These are phyloP conservation scores for Porites australiensis DNA, from an alignment of 64 coral and sea anemone species.

Conservation along the genomic window DNA sequence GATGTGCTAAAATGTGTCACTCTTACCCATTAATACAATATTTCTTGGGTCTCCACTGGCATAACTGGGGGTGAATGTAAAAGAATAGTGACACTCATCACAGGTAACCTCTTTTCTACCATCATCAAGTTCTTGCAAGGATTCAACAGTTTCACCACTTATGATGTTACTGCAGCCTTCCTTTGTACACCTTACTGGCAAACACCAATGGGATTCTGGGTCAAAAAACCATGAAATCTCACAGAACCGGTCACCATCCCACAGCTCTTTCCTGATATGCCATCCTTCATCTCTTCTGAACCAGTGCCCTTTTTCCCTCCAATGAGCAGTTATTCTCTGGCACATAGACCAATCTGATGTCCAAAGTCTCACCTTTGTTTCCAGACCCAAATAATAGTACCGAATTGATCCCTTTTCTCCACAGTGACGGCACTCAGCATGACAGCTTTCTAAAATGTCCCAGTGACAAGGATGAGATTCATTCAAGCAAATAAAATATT, in stretches of 20 bases:
- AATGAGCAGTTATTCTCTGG: slow-evolving; percentile 73
- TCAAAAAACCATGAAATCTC: slow-evolving; percentile 79
- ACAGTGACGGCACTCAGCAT: slow-evolving; percentile 52
- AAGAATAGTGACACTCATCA: slow-evolving; percentile 17
- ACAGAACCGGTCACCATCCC: slow-evolving; percentile 77
- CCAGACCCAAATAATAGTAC: slow-evolving; percentile 83
- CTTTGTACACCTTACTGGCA: slow-evolving; percentile 19
- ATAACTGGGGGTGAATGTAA: slow-evolving; percentile 8
- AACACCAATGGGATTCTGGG: not conserved
- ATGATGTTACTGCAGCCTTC: slow-evolving; percentile 32
- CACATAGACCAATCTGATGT: slow-evolving; percentile 60
- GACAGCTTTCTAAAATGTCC: slow-evolving; percentile 60
- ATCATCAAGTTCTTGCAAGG: slow-evolving; percentile 12
- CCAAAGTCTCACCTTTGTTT: slow-evolving; percentile 81
- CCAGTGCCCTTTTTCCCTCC: slow-evolving; percentile 87
- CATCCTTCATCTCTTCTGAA: slow-evolving; percentile 65
- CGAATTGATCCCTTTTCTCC: slow-evolving; percentile 45
- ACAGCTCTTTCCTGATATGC: slow-evolving; percentile 63
- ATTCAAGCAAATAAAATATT: slow-evolving; percentile 72
- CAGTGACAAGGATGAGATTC: slow-evolving; percentile 53
- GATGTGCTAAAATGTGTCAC: not conserved
- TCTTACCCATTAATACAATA: slow-evolving; percentile 52
- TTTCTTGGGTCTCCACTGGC: slow-evolving; percentile 53
- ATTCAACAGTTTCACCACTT: slow-evolving; percentile 23
- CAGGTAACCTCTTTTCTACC: slow-evolving; percentile 24